Percentiles rank a stretch among this genome's conserved stretches.
Conservation (phyloP, 53 echinoderm and acorn worm genomes). For the Actinopyga echinites region DNA sequence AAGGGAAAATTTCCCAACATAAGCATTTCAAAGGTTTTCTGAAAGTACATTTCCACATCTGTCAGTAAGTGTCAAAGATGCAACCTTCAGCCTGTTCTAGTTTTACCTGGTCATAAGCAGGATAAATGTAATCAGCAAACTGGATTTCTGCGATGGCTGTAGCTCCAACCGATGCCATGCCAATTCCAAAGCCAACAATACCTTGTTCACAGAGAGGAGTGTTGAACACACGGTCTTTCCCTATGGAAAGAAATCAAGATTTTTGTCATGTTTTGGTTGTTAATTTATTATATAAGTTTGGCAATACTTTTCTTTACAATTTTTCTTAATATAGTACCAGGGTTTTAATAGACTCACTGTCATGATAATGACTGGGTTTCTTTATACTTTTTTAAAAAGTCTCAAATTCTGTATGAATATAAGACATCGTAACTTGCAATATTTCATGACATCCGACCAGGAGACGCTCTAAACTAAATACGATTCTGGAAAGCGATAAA, state of each 20-base stretch:
- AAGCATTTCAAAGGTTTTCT: neutral
- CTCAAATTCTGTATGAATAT: too few relatives aligned
- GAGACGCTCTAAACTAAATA: too few relatives aligned
- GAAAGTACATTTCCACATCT: neutral
- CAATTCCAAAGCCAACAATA: constrained; percentile 93
- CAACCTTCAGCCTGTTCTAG: neutral
- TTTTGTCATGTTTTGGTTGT: too few relatives aligned
- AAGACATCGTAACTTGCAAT: too few relatives aligned
- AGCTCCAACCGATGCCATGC: constrained; percentile 86
- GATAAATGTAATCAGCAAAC: constrained; percentile 96
- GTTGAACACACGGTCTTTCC: constrained; percentile 94
- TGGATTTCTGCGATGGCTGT: constrained; percentile 95
- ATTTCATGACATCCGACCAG: too few relatives aligned
- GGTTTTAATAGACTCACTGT: too few relatives aligned
- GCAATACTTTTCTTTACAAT: neutral
- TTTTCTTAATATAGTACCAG: too few relatives aligned
- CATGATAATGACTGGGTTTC: too few relatives aligned
- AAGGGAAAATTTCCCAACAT: neutral
- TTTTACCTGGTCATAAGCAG: constrained; percentile 91
- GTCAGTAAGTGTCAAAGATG: neutral
- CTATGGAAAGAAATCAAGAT: constrained; percentile 24
- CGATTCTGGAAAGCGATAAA: too few relatives aligned
- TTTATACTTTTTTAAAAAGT: too few relatives aligned
- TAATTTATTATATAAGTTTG: neutral
- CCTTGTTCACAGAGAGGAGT: constrained; percentile 94